Evolutionary conservation across 2,113 vertebrate genomes (phyloP).

Genomic region (Varanus salvator): DNA sequence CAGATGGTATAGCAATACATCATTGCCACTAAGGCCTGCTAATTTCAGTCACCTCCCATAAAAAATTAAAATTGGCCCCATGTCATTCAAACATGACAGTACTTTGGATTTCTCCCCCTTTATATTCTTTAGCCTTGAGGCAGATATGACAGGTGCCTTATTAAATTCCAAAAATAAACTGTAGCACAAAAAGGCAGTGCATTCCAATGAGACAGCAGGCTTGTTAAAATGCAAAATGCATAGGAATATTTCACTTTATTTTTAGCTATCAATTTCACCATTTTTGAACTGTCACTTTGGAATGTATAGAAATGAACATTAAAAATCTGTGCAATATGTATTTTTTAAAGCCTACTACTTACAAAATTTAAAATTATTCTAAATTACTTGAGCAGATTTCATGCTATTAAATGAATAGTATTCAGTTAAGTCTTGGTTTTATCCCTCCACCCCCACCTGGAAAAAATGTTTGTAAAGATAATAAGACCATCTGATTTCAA

Average conservation of each 20-base stretch:
- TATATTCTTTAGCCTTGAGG: slow-evolving; percentile 85
- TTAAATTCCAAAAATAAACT: slow-evolving; percentile 88
- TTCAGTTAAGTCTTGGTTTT: slow-evolving; percentile 29
- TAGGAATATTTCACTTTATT: slow-evolving; percentile 75
- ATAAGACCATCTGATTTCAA: neutral
- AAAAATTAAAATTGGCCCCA: slow-evolving; percentile 83
- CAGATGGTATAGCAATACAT: slow-evolving; percentile 73
- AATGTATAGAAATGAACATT: slow-evolving; percentile 60
- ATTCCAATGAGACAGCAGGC: slow-evolving; percentile 83
- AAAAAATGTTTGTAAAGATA: neutral
- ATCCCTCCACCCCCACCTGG: neutral
- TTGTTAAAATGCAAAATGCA: slow-evolving; percentile 84
- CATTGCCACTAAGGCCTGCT: slow-evolving; percentile 70
- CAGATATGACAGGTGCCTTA: slow-evolving; percentile 87
- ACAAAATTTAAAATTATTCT: slow-evolving; percentile 36
- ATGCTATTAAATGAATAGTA: slow-evolving; percentile 48
- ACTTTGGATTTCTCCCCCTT: slow-evolving; percentile 82
- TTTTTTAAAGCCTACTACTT: slow-evolving; percentile 18
- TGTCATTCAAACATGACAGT: slow-evolving; percentile 87
- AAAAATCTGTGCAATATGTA: slow-evolving; percentile 62
- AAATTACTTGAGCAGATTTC: slow-evolving; percentile 48
- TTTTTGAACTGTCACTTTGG: slow-evolving; percentile 71
- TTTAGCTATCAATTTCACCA: slow-evolving; percentile 73
- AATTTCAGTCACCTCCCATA: slow-evolving; percentile 78
- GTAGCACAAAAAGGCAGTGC: slow-evolving; percentile 79